Conservation (phyloP, 2,797 vertebrate species). For the Cossypha niveicapilla region DNA sequence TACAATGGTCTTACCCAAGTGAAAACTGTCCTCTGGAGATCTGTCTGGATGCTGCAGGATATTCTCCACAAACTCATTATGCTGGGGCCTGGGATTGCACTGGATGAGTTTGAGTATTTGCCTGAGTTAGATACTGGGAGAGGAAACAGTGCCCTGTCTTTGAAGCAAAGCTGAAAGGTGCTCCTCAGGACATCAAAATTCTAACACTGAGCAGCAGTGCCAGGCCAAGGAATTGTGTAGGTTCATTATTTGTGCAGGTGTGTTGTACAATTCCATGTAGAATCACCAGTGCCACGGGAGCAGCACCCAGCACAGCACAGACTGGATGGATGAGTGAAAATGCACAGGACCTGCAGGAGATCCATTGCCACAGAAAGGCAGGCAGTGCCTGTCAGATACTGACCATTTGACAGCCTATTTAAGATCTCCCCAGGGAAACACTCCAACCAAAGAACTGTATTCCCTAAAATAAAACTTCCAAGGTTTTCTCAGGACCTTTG, state of each 20-base stretch:
- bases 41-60: neutral
- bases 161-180: neutral
- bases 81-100: neutral
- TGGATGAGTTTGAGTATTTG: neutral
- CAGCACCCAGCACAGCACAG: neutral
- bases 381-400: neutral
- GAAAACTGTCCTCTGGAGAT: neutral
- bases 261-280: neutral
- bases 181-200: neutral
- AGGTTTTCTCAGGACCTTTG: neutral
- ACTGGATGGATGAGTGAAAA: neutral
- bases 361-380: neutral
- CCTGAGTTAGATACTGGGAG: rapidly evolving
- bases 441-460: neutral
- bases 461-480: neutral
- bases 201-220: rapidly evolving
- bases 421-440: neutral
- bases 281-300: neutral
- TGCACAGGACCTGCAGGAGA: neutral
- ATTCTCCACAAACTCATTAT: neutral
- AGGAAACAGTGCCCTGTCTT: neutral
- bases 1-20: neutral
- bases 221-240: neutral
- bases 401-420: neutral
- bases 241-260: neutral